Percentiles rank a stretch among this genome's conserved stretches.
phyloP scores from a whole-genome alignment of 2,888 invertebrate species.

The Drosophila tanythrix region DNA sequence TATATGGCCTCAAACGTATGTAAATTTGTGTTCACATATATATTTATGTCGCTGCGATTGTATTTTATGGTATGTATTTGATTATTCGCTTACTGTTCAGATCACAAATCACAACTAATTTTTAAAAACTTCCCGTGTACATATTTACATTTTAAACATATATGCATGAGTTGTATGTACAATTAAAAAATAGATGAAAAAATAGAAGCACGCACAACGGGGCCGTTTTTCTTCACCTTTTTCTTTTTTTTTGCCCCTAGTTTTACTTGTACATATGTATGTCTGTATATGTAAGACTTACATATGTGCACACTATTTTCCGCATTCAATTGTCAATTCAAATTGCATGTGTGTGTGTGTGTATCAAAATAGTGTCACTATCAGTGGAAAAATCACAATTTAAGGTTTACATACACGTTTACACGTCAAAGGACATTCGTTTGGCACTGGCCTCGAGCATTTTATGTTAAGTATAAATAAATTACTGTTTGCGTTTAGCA shows the following conservation, averaged over 20 bases:
- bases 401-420: conserved; percentile 51
- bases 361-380: conserved; percentile 49
- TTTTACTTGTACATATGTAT: conserved; percentile 19
- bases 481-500: conserved; percentile 57
- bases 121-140: conserved; percentile 44
- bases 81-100: conserved; percentile 30
- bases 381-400: conserved; percentile 38
- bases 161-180: conserved; percentile 14
- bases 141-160: conserved; percentile 11
- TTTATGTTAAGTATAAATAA: conserved; percentile 59
- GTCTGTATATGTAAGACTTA: conserved; percentile 19
- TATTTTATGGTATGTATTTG: conserved; percentile 29
- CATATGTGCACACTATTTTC: conserved; percentile 54
- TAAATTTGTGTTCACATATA: conserved; percentile 1
- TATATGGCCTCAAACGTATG: background rate
- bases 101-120: conserved; percentile 36
- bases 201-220: conserved; percentile 33
- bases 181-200: conserved; percentile 31
- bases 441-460: conserved; percentile 67
- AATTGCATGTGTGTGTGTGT: conserved; percentile 40
- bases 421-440: conserved; percentile 66
- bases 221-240: conserved; percentile 5
- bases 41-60: conserved; percentile 6
- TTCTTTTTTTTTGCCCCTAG: conserved; percentile 1
- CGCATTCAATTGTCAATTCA: conserved; percentile 41